Base-by-base conservation (phyloP, 1,140 invertebrate genomes). In the Branchinecta lynchi region DNA sequence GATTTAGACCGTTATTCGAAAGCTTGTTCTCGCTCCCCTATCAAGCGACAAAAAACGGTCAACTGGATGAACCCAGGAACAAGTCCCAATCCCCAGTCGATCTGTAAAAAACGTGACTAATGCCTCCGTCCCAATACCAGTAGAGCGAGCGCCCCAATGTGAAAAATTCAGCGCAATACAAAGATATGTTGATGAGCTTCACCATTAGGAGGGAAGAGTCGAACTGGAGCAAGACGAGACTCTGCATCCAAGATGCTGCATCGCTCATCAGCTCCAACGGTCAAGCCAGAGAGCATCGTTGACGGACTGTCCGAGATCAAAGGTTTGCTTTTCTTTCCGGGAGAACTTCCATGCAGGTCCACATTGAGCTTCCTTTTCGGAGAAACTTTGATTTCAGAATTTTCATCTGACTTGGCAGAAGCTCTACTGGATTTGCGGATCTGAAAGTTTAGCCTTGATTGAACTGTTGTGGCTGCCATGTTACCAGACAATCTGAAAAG, bases 361-460 rank as follows among this genome's bases (percentile, higher is more conserved):
- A 15, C 51, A 60, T 12, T 60, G 17, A 60, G 51, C 51, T 60
- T 60, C 51, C 51, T 60, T 60, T 60, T 60, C 17, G 51, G 51
- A 60, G 51, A 60, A 1, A 60, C 1, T 60, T 60, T 60, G 12
- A 60, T 20, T 60, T 60, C 51, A 60, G 12, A 60, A 60, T 12
- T 60, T 12, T 20, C 17, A 60, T 60, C 17, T 60, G 12, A 12
- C 51, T 60, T 60, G 6, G 51, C 51, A 15, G 12, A 15, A 12
- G 17, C 2, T 15, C 51, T 60, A 12, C 51, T 60, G 51, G 51
- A 60, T 60, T 60, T 60, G 12, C 51, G 12, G 51, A 60, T 20
- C 12, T 12, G 51, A 60, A 60, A 60, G 17, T 12, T 60, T 15
- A 60, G 51, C 17, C 51, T 60, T 20, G 12, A 20, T 6, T 60